A percentile compares a stretch with the other conserved stretches of the same genome.
These are phyloP conservation scores for Himalopsyche anomala DNA, from an alignment of 2,888 invertebrate genomes.

Conservation along the genomic window DNA sequence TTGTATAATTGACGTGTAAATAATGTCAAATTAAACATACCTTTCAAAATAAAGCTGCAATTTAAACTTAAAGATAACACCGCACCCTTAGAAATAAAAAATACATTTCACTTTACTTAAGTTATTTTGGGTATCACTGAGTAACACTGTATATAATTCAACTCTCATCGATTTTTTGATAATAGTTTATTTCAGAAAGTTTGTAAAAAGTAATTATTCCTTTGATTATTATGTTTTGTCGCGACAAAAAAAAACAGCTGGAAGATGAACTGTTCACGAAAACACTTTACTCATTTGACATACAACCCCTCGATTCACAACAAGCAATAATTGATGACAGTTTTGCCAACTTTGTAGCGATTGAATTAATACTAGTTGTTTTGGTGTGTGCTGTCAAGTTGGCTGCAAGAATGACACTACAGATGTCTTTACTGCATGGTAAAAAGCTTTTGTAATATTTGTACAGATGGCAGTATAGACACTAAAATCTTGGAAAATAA, in stretches of 20 bases:
- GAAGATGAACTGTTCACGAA: slow-evolving; percentile 40
- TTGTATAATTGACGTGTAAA: neutral
- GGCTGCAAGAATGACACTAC: neutral
- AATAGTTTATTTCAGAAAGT: slow-evolving; percentile 28
- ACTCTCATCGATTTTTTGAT: neutral
- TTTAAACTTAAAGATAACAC: slow-evolving; percentile 49
- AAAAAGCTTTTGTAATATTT: neutral
- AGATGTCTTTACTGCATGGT: neutral
- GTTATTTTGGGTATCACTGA: slow-evolving; percentile 46
- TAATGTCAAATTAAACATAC: slow-evolving; percentile 1
- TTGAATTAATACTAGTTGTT: slow-evolving; percentile 1
- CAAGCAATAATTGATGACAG: slow-evolving; percentile 61
- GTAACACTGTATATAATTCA: slow-evolving; percentile 37
- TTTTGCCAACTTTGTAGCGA: slow-evolving; percentile 52
- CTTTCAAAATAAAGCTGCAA: slow-evolving; percentile 54
- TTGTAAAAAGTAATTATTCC: slow-evolving; percentile 46
- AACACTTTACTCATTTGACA: slow-evolving; percentile 56
- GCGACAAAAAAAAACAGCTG: slow-evolving; percentile 57
- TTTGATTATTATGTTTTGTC: slow-evolving; percentile 46
- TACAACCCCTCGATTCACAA: slow-evolving; percentile 56
- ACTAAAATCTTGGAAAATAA: too few species aligned
- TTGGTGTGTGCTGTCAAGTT: slow-evolving; percentile 1
- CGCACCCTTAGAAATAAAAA: slow-evolving; percentile 61
- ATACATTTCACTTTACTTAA: slow-evolving; percentile 51
- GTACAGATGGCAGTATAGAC: neutral